Evolutionary conservation across 2,888 invertebrate genomes (phyloP).

Genomic region (Zaprionus bogoriensis): DNA sequence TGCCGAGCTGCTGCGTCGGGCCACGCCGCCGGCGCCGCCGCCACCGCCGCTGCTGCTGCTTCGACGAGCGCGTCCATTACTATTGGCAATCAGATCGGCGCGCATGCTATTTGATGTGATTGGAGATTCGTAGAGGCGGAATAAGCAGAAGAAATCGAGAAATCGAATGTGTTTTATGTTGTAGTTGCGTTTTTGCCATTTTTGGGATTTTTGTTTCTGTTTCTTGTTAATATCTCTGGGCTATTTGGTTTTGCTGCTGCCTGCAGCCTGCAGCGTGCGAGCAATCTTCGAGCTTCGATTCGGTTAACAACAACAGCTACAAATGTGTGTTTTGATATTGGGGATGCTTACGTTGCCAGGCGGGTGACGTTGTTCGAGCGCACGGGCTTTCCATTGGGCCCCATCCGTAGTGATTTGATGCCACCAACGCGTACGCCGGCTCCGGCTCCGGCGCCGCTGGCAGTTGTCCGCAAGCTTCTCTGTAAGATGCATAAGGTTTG

Average conservation of each 20-base stretch:
- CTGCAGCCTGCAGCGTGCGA: slow-evolving; percentile 7
- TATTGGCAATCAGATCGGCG: slow-evolving; percentile 79
- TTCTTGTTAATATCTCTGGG: slow-evolving; percentile 22
- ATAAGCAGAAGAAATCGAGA: slow-evolving; percentile 63
- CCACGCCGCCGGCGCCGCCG: background rate
- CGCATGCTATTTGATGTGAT: slow-evolving; percentile 80
- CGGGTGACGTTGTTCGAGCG: slow-evolving; percentile 80
- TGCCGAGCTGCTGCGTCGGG: slow-evolving; percentile 74
- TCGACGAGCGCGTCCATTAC: slow-evolving; percentile 43
- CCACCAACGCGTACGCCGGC: slow-evolving; percentile 66
- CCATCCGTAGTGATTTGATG: slow-evolving; percentile 79
- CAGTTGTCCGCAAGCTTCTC: slow-evolving; percentile 82
- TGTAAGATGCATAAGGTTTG: slow-evolving; percentile 82
- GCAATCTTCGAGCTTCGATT: slow-evolving; percentile 29
- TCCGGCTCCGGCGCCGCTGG: slow-evolving; percentile 37
- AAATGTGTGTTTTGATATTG: slow-evolving; percentile 26
- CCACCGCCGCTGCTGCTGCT: slow-evolving; percentile 35
- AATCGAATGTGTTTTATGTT: slow-evolving; percentile 54
- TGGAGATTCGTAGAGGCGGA: slow-evolving; percentile 49
- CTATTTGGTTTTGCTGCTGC: slow-evolving; percentile 24
- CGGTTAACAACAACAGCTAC: slow-evolving; percentile 31
- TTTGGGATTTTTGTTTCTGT: slow-evolving; percentile 11
- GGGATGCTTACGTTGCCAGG: slow-evolving; percentile 83
- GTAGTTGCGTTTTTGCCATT: slow-evolving; percentile 33
- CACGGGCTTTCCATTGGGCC: slow-evolving; percentile 80